These are phyloP conservation scores for Harpegnathos saltator DNA, from an alignment of 1,140 invertebrate genomes.

Conservation along the genomic window DNA sequence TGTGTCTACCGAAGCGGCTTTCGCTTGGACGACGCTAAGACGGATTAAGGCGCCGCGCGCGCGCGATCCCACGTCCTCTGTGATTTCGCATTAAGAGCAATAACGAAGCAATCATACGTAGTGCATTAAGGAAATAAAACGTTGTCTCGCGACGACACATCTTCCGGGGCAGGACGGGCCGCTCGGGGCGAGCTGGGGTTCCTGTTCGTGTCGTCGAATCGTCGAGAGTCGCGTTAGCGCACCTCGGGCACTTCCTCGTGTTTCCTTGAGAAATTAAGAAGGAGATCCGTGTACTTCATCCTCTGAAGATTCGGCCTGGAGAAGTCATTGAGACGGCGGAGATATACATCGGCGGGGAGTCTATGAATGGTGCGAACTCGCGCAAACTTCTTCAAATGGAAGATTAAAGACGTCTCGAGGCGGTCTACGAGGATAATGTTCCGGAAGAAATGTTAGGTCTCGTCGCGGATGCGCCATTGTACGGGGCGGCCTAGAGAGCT, in stretches of 20 bases:
- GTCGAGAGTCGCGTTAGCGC: too few relatives aligned
- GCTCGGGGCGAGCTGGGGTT: neutral
- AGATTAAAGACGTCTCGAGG: neutral
- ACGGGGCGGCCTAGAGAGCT: neutral
- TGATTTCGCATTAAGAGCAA: constrained; percentile 45
- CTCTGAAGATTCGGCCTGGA: neutral
- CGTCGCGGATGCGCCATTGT: neutral
- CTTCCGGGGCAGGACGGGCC: neutral
- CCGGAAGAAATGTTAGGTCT: constrained; percentile 1
- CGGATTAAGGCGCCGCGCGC: constrained; percentile 9
- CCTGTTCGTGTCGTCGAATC: neutral
- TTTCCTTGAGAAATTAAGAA: neutral
- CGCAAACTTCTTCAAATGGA: neutral
- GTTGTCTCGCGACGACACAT: neutral
- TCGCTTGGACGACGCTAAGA: neutral
- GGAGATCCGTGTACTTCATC: neutral
- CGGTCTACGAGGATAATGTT: neutral
- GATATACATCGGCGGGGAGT: neutral
- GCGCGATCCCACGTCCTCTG: constrained; percentile 1
- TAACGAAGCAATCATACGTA: constrained; percentile 47
- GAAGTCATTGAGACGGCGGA: neutral
- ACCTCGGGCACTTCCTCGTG: neutral
- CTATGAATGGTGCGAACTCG: neutral
- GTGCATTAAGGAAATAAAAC: constrained; percentile 47
- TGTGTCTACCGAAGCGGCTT: neutral